Percentiles rank a stretch among this genome's conserved stretches.
phyloP scores from a whole-genome alignment of 92 coral and sea anemone species.

The Pocillopora grandis region DNA sequence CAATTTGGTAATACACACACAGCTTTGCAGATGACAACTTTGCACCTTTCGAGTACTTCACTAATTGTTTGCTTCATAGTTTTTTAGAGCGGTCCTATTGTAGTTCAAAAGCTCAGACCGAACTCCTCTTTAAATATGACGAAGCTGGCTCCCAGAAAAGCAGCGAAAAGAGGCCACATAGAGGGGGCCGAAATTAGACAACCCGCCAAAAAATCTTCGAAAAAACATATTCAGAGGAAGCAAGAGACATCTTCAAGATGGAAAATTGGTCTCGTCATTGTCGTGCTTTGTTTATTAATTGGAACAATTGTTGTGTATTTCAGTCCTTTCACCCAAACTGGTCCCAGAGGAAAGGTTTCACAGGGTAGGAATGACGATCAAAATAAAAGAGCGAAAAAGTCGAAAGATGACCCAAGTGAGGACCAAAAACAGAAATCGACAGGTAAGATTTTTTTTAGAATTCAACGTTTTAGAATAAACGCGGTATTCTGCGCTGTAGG shows the following conservation, averaged over 20 bases:
- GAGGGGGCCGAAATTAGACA: constrained; percentile 9
- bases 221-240: constrained; percentile 5
- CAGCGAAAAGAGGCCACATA: constrained; percentile 31
- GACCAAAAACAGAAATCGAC: not conserved
- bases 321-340: not conserved
- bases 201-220: not conserved
- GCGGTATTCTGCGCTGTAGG: no score
- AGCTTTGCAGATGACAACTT: constrained; percentile 34
- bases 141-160: constrained; percentile 24
- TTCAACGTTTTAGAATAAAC: no score
- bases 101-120: not conserved
- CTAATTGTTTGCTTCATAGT: constrained; percentile 14
- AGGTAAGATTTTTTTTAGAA: not conserved
- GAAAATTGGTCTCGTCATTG: not conserved
- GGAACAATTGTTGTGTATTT: constrained; percentile 17
- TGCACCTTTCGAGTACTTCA: not conserved
- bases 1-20: constrained; percentile 19
- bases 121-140: constrained; percentile 42
- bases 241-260: constrained; percentile 16
- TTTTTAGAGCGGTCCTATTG: not conserved
- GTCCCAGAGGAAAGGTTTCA: not conserved
- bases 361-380: not conserved
- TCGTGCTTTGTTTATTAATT: constrained; percentile 14
- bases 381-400: not conserved
- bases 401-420: not conserved